phyloP scores from a whole-genome alignment of 2,797 vertebrate species.

The Florisuga fusca region DNA sequence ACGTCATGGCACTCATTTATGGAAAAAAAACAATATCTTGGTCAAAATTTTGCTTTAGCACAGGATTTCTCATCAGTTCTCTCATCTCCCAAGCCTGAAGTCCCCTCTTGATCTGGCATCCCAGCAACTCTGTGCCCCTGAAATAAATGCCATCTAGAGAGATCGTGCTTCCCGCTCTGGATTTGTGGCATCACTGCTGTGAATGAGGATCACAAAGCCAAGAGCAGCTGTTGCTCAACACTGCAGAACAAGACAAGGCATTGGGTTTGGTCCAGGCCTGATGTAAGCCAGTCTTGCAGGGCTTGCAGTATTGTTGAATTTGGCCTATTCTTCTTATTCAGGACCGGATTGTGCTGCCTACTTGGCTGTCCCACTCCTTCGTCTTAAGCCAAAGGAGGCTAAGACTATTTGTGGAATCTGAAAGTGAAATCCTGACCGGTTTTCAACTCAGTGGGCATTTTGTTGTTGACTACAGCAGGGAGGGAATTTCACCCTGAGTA shows the following conservation, averaged over 20 bases:
- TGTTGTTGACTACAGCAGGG: neutral
- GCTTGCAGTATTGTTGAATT: slow-evolving; percentile 61
- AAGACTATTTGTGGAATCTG: slow-evolving; percentile 59
- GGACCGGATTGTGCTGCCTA: slow-evolving; percentile 48
- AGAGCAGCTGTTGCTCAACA: slow-evolving; percentile 35
- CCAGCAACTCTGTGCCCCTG: neutral
- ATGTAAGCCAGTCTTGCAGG: slow-evolving; percentile 52
- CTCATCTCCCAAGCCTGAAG: neutral
- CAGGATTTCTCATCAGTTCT: neutral
- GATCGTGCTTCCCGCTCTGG: neutral
- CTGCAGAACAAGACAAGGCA: neutral
- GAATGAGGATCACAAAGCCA: slow-evolving; percentile 4
- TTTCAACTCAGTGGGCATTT: slow-evolving; percentile 9
- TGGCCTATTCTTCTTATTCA: slow-evolving; percentile 52
- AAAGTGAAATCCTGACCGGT: slow-evolving; percentile 26
- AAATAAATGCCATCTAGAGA: neutral
- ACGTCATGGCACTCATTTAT: neutral
- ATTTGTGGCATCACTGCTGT: neutral
- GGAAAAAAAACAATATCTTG: neutral
- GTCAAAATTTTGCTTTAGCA: neutral
- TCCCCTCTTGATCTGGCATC: neutral
- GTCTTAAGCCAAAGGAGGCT: slow-evolving; percentile 35
- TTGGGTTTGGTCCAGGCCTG: slow-evolving; percentile 55
- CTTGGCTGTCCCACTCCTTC: slow-evolving; percentile 28
- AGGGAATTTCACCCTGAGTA: neutral